Base-by-base conservation (phyloP, 1,140 invertebrate genomes). In the Zaprionus vittiger region DNA sequence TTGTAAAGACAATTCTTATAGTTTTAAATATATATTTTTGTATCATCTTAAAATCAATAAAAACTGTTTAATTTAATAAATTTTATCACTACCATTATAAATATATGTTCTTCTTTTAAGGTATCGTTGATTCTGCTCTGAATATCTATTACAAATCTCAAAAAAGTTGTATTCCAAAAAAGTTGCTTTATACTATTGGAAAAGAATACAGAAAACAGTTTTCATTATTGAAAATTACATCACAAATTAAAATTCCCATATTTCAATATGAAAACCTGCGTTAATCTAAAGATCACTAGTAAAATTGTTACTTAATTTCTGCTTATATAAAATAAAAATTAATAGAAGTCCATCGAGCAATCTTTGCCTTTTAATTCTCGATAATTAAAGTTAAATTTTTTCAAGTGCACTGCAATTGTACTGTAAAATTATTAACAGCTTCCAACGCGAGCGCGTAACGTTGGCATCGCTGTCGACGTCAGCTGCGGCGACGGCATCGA, bases 341-440 rank as follows among this genome's bases (percentile, higher is more conserved):
- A 6, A 1, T 2, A 41, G 14, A 41, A 41, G 0, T 41, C 15
- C 38, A 2, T 41, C 1, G 4, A 41, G 5, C 5, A n/a, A 15
- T 5, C 28, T 31, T 15, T 15, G 14, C 4, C 15, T 5, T 14
- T 54, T 12, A 54, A 26, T 26, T 26, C 38, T 41, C 24, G 12
- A 55, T 2, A 26, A 55, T 31, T 31, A 2, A 9, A 28, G 1
- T 7, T 28, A 28, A 9, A 24, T 55, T 56, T 56, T 28, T 56
- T 56, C 5, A 15, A 56, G 54, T 56, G 54, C 14, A 31, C 66
- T 75, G 80, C 80, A 89, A 87, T 80, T 83, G 80, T 87, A 68
- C 84, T 67, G 56, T 69, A 75, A 89, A 83, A 86, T 86, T 86
- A 86, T 86, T 83, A 86, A 85, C 83, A 85, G 76, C 72, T 63